These are phyloP conservation scores for Eriosoma lanigerum DNA, from an alignment of 1,140 invertebrate genomes.

Conservation along the genomic window DNA sequence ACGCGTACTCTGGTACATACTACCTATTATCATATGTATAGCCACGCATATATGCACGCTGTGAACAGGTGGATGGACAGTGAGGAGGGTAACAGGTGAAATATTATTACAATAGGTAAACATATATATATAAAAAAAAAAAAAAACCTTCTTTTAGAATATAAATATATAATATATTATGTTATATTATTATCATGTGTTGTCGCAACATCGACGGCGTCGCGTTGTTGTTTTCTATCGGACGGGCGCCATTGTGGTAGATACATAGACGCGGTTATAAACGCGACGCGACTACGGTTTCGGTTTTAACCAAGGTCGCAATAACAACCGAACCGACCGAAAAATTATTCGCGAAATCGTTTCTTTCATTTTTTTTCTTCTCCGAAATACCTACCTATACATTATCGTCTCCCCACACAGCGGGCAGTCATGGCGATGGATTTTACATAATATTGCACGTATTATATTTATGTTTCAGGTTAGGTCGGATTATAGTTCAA, in stretches of 20 bases:
- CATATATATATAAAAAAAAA: neutral
- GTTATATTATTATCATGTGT: neutral
- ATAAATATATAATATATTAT: neutral
- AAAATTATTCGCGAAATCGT: no score
- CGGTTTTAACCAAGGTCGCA: conserved; percentile 21
- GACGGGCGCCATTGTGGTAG: conserved; percentile 27
- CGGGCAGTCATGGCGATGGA: no score
- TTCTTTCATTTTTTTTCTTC: no score
- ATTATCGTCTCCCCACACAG: no score
- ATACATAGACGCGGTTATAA: neutral
- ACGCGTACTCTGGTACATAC: neutral
- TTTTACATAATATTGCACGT: no score
- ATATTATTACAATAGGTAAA: conserved; percentile 20
- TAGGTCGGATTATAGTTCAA: no score
- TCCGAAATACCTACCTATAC: no score
- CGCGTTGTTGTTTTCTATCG: conserved; percentile 13
- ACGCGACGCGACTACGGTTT: neutral
- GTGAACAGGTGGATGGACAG: neutral
- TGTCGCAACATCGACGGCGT: conserved; percentile 6
- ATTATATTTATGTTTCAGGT: no score
- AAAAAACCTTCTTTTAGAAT: neutral
- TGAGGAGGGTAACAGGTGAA: neutral
- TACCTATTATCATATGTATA: neutral
- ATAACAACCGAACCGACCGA: neutral
- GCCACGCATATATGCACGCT: neutral